A percentile compares a stretch with the other conserved stretches of the same genome.
These are phyloP conservation scores for Leptinotarsa undecemlineata DNA, from an alignment of 1,140 invertebrate genomes.

Conservation along the genomic window DNA sequence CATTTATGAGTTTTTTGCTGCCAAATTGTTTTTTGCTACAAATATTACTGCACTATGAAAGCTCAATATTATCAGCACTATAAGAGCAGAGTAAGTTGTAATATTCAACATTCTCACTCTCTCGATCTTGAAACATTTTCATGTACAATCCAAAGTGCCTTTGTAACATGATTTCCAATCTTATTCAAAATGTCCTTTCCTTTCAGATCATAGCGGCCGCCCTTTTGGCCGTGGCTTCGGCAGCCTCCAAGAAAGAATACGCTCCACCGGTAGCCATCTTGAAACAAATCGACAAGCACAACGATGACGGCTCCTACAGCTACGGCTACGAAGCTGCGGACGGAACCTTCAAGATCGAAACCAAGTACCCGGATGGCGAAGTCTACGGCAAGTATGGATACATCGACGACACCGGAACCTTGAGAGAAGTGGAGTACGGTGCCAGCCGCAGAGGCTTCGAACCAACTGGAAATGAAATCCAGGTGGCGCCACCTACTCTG, in stretches of 20 bases:
- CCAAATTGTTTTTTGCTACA: too few relatives aligned
- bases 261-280: slow-evolving; percentile 72
- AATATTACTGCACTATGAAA: too few relatives aligned
- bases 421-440: slow-evolving; percentile 77
- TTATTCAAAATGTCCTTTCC: neutral
- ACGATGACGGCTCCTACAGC: slow-evolving; percentile 84
- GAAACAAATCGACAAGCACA: slow-evolving; percentile 75
- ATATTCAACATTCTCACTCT: too few relatives aligned
- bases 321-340: slow-evolving; percentile 89
- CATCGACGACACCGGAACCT: slow-evolving; percentile 74
- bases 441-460: slow-evolving; percentile 75
- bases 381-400: slow-evolving; percentile 84
- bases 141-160: too few relatives aligned
- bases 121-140: too few relatives aligned
- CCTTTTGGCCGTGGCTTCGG: slow-evolving; percentile 38
- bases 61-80: too few relatives aligned
- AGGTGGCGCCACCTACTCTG: slow-evolving; percentile 75
- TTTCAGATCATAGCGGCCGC: slow-evolving; percentile 49
- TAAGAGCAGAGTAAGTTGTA: too few relatives aligned
- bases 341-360: slow-evolving; percentile 91
- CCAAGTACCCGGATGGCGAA: slow-evolving; percentile 79
- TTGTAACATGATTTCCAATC: too few relatives aligned
- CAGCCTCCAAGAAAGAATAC: slow-evolving; percentile 49
- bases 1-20: too few relatives aligned
- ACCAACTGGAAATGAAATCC: slow-evolving; percentile 75